Percentiles rank a stretch among this genome's conserved stretches.
Evolutionary conservation across 2,113 vertebrate species (phyloP).

Genomic region (Isurus oxyrinchus): DNA sequence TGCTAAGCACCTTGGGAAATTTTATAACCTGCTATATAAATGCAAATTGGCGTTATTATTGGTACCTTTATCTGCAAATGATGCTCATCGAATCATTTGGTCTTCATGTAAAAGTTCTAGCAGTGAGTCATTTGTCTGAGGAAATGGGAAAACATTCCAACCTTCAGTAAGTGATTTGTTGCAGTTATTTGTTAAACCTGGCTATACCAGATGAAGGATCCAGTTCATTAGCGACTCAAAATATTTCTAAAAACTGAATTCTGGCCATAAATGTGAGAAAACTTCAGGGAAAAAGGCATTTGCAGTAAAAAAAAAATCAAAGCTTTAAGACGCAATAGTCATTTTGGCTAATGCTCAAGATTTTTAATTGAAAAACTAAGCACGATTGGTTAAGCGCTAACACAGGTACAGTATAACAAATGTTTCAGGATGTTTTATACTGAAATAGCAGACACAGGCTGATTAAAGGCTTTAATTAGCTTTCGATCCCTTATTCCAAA

Average conservation of each 20-base stretch:
- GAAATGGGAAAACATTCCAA: neutral
- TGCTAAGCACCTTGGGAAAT: neutral
- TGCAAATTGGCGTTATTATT: neutral
- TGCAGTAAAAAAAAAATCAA: neutral
- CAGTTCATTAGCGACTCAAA: neutral
- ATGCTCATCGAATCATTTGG: neutral
- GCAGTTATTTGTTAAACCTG: neutral
- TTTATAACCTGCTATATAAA: neutral
- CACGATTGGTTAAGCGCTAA: neutral
- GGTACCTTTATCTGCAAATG: neutral
- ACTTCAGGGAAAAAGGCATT: neutral
- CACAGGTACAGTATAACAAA: neutral
- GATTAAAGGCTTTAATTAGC: conserved; percentile 9
- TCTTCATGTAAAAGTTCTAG: neutral
- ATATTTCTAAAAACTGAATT: neutral
- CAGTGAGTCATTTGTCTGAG: neutral
- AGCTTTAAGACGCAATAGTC: neutral
- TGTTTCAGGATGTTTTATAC: neutral
- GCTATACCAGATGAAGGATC: no score
- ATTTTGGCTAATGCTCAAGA: neutral
- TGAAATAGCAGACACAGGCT: neutral
- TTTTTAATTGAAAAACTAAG: neutral
- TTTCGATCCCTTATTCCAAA: neutral
- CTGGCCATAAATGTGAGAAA: neutral
- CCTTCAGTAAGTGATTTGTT: neutral